Conservation (phyloP, 2,113 vertebrate genomes). For the Dromaius novaehollandiae region DNA sequence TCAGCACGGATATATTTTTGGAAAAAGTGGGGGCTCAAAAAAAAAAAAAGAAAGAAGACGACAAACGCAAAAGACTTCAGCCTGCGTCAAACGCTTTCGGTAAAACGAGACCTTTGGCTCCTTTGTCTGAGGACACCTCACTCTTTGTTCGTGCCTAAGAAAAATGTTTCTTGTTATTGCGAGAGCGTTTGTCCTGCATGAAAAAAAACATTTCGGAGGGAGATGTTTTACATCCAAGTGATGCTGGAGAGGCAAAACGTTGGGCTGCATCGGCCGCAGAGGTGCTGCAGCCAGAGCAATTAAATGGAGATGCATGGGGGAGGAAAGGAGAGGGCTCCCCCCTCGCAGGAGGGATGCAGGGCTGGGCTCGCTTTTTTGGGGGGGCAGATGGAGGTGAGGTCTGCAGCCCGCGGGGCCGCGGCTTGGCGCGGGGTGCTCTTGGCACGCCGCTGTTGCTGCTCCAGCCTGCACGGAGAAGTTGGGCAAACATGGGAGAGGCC, state of each 20-base stretch:
- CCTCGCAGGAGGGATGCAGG: neutral
- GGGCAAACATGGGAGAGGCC: accelerated
- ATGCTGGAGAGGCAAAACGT: conserved; percentile 20
- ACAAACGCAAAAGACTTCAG: neutral
- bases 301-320: neutral
- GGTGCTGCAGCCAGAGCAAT: conserved; percentile 14
- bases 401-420: no score
- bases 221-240: conserved; percentile 52
- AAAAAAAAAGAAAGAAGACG: neutral
- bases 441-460: neutral
- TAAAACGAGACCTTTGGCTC: conserved; percentile 4
- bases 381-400: neutral
- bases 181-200: neutral
- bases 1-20: neutral
- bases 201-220: conserved; percentile 34
- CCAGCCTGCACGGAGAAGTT: accelerated
- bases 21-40: neutral
- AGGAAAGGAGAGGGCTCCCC: neutral
- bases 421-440: neutral
- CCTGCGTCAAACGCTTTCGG: neutral
- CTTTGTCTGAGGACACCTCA: conserved; percentile 55
- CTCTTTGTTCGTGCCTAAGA: conserved; percentile 30
- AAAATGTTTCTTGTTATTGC: conserved; percentile 59
- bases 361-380: neutral
- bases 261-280: neutral